Conservation (phyloP, 2,113 vertebrate species). For the Nannospalax galili region DNA sequence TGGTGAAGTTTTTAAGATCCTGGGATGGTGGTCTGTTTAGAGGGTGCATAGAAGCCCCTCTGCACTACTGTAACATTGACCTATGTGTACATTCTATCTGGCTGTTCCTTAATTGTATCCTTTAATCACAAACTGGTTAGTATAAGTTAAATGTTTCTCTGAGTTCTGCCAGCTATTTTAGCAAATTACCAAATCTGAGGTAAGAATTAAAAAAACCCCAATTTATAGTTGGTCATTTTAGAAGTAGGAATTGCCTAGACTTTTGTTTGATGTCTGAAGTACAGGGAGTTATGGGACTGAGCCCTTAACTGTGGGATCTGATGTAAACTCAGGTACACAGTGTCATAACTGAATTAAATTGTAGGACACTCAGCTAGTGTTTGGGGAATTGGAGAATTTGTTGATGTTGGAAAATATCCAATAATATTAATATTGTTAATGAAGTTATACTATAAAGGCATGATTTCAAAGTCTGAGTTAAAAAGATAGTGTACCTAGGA, state of each 20-base stretch:
- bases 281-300: too few relatives aligned
- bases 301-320: background rate
- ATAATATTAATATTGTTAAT: background rate
- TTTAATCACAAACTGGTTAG: background rate
- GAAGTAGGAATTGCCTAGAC: background rate
- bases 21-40: background rate
- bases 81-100: background rate
- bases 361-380: background rate
- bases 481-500: background rate
- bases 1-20: background rate
- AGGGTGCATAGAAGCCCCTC: background rate
- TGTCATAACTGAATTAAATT: background rate
- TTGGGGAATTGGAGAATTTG: background rate
- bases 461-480: conserved; percentile 39
- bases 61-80: fast-evolving
- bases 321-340: background rate
- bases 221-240: background rate
- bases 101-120: background rate
- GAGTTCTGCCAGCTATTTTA: background rate
- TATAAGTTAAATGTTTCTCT: background rate
- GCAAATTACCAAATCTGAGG: background rate
- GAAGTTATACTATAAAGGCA: background rate
- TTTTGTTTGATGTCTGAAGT: background rate
- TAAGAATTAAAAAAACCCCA: background rate
- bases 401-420: background rate